phyloP scores from a whole-genome alignment of 2,113 vertebrate genomes.

The Urocitellus parryii region DNA sequence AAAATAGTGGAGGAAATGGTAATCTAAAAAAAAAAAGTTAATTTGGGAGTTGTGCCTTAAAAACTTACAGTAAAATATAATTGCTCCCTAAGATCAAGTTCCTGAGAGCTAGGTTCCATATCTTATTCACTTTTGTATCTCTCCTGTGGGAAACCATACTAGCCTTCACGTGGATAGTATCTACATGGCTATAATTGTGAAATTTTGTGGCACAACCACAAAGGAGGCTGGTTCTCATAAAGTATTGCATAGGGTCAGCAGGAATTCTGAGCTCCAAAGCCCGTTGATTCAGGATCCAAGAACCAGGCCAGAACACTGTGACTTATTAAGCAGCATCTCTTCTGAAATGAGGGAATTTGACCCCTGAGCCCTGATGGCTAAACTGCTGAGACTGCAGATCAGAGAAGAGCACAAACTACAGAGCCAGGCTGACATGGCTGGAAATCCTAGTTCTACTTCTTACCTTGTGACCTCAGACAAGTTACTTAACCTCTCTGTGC shows the following conservation, averaged over 20 bases:
- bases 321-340: background rate
- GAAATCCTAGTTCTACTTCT: background rate
- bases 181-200: background rate
- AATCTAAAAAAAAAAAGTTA: background rate
- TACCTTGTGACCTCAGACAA: background rate
- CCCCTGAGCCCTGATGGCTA: background rate
- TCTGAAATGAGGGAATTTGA: background rate
- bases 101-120: background rate
- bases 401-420: background rate
- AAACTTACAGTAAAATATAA: background rate
- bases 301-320: background rate
- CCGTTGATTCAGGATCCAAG: background rate
- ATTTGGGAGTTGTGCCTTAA: background rate
- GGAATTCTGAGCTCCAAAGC: background rate
- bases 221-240: background rate
- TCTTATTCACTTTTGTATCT: background rate
- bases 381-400: background rate
- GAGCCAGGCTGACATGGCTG: background rate
- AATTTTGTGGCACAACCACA: background rate
- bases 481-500: background rate
- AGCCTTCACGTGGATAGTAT: background rate
- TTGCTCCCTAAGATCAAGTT: background rate
- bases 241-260: background rate
- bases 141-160: background rate
- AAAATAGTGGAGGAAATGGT: background rate